These are phyloP conservation scores for Emys orbicularis DNA, from an alignment of 2,797 vertebrate species.

Conservation along the genomic window DNA sequence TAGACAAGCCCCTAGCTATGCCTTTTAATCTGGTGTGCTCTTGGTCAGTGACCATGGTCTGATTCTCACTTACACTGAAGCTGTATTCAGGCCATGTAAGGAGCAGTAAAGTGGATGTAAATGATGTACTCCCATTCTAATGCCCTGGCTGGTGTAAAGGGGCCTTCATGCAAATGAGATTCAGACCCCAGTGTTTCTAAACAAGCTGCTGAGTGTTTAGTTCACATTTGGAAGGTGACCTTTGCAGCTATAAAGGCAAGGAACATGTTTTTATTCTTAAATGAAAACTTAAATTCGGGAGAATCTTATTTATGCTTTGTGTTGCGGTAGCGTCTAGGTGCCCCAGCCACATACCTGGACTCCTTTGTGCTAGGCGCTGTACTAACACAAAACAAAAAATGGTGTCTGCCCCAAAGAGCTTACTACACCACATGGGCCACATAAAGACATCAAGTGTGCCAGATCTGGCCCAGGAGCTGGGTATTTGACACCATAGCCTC, in stretches of 20 bases:
- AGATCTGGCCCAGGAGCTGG: neutral
- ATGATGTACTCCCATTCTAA: constrained; percentile 52
- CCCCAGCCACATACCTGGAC: neutral
- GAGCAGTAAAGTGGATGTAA: constrained; percentile 41
- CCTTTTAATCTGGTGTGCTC: neutral
- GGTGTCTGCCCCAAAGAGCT: neutral
- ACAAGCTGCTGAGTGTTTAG: neutral
- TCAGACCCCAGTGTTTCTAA: neutral
- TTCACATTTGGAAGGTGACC: neutral
- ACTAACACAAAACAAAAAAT: neutral
- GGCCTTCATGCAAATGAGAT: neutral
- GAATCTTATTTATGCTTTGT: neutral
- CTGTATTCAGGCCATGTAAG: neutral
- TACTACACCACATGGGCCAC: neutral
- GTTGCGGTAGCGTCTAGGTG: neutral
- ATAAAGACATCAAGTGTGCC: neutral
- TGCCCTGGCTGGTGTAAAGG: neutral
- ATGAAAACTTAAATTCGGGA: neutral
- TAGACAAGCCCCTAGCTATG: neutral
- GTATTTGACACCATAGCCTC: neutral
- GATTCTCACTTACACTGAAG: neutral
- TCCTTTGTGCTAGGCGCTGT: neutral
- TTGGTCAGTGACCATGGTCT: neutral
- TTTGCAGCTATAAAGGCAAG: neutral
- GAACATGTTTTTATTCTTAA: neutral